Conservation (phyloP, 2,113 vertebrate genomes). For the Barnardius zonarius region DNA sequence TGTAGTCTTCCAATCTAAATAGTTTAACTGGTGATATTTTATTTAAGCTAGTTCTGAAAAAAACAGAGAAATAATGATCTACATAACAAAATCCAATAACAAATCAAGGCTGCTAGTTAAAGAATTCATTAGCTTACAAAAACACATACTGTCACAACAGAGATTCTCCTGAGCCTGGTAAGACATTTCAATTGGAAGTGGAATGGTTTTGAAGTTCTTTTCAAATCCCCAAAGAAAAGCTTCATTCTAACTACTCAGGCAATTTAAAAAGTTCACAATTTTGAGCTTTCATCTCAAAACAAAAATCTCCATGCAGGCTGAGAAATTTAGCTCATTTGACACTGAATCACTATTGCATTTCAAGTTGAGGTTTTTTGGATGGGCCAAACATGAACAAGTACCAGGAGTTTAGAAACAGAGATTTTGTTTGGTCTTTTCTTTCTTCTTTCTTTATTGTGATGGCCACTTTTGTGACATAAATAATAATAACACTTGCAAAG, state of each 20-base stretch:
- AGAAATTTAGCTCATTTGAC: slow-evolving; percentile 18
- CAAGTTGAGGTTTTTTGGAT: neutral
- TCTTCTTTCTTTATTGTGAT: neutral
- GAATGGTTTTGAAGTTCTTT: slow-evolving; percentile 44
- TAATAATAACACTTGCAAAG: neutral
- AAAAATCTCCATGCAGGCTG: neutral
- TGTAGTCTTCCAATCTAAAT: slow-evolving; percentile 1
- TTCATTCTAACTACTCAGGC: neutral
- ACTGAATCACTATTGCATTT: neutral
- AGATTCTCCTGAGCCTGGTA: neutral
- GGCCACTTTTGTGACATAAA: neutral
- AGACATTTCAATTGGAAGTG: slow-evolving; percentile 20
- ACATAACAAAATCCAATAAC: neutral
- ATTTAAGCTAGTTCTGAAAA: neutral
- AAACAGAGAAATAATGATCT: neutral
- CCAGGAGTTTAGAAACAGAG: neutral
- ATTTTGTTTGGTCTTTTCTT: slow-evolving; percentile 24
- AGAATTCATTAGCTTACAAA: neutral
- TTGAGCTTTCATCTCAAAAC: slow-evolving; percentile 9
- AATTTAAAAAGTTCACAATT: neutral
- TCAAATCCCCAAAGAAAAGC: slow-evolving; percentile 43
- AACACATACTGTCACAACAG: neutral
- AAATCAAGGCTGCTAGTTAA: neutral
- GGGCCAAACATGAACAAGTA: neutral
- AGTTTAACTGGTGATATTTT: neutral